Percentiles rank a stretch among this genome's conserved stretches.
Conservation (phyloP, 2,888 invertebrate species). For the Sarcophaga rosellei region DNA sequence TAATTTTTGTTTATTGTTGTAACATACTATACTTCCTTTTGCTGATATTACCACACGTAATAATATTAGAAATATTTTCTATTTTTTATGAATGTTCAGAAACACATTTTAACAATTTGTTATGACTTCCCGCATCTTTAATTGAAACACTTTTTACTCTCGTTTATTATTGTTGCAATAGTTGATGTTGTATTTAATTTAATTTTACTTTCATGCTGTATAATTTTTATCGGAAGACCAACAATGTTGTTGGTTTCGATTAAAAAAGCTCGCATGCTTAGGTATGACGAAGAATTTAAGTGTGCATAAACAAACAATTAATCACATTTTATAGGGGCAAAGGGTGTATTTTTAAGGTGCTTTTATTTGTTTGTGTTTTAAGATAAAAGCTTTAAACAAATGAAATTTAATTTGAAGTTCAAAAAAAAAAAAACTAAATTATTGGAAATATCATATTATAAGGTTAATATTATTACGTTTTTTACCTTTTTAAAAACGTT, state of each 20-base stretch:
- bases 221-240: slow-evolving; percentile 17
- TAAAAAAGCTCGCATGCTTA: too few species aligned
- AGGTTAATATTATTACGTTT: too few species aligned
- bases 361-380: too few species aligned
- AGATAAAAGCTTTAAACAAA: too few species aligned
- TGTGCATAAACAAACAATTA: slow-evolving; percentile 58
- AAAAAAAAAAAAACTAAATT: too few species aligned
- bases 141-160: neutral
- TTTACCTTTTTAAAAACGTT: too few species aligned
- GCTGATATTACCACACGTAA: slow-evolving; percentile 35
- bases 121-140: slow-evolving; percentile 52
- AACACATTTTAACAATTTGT: slow-evolving; percentile 49
- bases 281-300: neutral
- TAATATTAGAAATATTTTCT: slow-evolving; percentile 25
- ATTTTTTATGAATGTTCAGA: slow-evolving; percentile 38
- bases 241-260: neutral
- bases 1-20: slow-evolving; percentile 14
- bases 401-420: too few species aligned
- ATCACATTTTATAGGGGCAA: slow-evolving; percentile 47
- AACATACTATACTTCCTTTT: neutral
- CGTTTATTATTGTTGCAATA: neutral
- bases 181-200: slow-evolving; percentile 37
- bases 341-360: too few species aligned
- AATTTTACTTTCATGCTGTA: slow-evolving; percentile 28
- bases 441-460: too few species aligned